Evolutionary conservation across 1,140 invertebrate species (phyloP).

Genomic region (Saccostrea echinata): DNA sequence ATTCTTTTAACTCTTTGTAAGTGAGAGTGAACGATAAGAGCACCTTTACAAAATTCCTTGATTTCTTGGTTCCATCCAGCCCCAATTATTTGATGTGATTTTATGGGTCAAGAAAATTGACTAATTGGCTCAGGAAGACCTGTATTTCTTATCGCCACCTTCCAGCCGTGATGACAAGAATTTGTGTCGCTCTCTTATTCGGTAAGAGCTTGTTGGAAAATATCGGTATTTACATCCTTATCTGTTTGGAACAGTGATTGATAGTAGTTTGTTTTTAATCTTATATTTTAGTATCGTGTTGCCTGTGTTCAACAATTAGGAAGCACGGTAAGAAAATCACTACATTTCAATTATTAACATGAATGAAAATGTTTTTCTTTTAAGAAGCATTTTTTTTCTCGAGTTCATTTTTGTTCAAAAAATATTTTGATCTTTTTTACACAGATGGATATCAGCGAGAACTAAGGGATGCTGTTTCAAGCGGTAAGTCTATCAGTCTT

Average conservation of each 20-base stretch:
- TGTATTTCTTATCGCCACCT: constrained; percentile 1
- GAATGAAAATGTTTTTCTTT: too few species aligned
- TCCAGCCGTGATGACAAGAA: background rate
- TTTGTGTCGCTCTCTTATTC: background rate
- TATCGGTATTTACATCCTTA: background rate
- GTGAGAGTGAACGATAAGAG: background rate
- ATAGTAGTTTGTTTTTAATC: background rate
- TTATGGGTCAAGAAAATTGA: constrained; percentile 2
- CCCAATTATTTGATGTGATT: background rate
- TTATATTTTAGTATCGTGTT: background rate
- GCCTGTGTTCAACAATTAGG: background rate
- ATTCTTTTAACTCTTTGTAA: background rate
- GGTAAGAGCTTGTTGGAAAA: background rate
- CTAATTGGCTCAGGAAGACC: constrained; percentile 4
- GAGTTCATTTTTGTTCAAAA: background rate
- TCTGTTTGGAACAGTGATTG: background rate
- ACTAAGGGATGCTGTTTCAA: background rate
- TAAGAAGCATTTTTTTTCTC: background rate
- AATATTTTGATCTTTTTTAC: background rate
- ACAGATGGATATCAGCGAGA: background rate
- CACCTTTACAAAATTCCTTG: background rate
- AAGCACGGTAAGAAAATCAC: background rate
- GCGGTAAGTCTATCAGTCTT: background rate
- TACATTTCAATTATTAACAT: background rate
- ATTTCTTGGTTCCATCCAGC: background rate